A percentile compares a stretch with the other conserved stretches of the same genome.
phyloP scores from a whole-genome alignment of 2,797 vertebrate species.

The Sphenopsis melanotis region DNA sequence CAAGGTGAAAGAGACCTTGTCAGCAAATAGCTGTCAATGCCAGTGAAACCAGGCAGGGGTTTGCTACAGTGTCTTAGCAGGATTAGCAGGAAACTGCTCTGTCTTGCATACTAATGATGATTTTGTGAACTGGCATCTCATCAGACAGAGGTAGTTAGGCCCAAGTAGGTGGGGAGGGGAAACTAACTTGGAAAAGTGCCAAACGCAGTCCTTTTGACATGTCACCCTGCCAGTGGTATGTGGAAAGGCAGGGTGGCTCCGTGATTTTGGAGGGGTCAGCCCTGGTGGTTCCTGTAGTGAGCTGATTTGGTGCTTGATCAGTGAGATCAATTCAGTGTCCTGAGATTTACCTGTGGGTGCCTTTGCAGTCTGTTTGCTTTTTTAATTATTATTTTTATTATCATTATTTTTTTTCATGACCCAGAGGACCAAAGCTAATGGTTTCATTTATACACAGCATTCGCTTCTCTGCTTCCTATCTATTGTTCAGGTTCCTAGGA shows the following conservation, averaged over 20 bases:
- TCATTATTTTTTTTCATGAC: neutral
- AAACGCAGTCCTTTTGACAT: neutral
- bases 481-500: conserved; percentile 85
- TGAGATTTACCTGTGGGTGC: neutral
- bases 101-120: neutral
- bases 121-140: conserved; percentile 10
- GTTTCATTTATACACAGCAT: conserved; percentile 61
- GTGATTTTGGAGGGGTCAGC: neutral
- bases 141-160: neutral
- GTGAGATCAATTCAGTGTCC: neutral
- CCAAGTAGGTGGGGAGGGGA: neutral
- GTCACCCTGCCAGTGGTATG: neutral
- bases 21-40: neutral
- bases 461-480: conserved; percentile 71
- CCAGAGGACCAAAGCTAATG: conserved; percentile 44
- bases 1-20: conserved; percentile 24
- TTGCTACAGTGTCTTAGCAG: neutral
- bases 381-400: neutral
- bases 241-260: neutral
- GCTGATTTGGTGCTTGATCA: neutral
- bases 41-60: neutral
- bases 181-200: neutral
- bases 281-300: neutral
- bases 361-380: conserved; percentile 28
- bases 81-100: neutral